Percentiles rank a stretch among this genome's conserved stretches.
Conservation (phyloP, 2,113 vertebrate genomes). For the Nyctereutes procyonoides region DNA sequence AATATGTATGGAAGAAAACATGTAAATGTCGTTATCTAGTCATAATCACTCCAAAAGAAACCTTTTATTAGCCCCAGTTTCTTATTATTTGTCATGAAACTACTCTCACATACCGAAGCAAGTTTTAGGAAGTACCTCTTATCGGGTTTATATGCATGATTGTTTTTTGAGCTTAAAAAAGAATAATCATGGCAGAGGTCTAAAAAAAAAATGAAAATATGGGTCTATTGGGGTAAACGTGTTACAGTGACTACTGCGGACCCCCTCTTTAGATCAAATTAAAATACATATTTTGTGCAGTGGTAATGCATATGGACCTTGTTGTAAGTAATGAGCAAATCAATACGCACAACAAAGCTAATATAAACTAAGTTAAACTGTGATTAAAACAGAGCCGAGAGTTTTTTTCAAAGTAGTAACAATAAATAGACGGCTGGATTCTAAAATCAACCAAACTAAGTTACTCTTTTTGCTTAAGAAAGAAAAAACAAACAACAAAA, state of each 20-base stretch:
- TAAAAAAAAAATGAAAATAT: slow-evolving; percentile 38
- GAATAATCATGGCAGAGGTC: background rate
- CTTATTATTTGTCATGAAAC: slow-evolving; percentile 68
- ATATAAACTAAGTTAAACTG: background rate
- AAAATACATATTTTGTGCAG: background rate
- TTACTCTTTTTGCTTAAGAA: slow-evolving; percentile 11
- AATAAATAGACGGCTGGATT: background rate
- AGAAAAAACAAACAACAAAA: background rate
- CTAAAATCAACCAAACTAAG: background rate
- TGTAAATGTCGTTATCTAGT: slow-evolving; percentile 73
- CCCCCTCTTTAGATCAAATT: background rate
- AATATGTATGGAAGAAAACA: slow-evolving; percentile 76
- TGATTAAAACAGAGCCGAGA: background rate
- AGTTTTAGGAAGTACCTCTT: slow-evolving; percentile 25
- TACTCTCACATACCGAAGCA: slow-evolving; percentile 23
- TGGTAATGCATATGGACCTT: background rate
- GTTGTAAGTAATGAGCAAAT: background rate
- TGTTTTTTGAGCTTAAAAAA: slow-evolving; percentile 22
- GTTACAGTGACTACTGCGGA: background rate
- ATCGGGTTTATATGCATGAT: background rate
- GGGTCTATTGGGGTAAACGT: background rate
- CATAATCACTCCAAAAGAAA: slow-evolving; percentile 69
- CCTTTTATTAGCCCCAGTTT: background rate
- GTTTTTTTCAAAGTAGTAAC: slow-evolving; percentile 18
- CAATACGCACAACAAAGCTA: background rate